Conservation (phyloP, 2,113 vertebrate species). For the Bufo bufo region DNA sequence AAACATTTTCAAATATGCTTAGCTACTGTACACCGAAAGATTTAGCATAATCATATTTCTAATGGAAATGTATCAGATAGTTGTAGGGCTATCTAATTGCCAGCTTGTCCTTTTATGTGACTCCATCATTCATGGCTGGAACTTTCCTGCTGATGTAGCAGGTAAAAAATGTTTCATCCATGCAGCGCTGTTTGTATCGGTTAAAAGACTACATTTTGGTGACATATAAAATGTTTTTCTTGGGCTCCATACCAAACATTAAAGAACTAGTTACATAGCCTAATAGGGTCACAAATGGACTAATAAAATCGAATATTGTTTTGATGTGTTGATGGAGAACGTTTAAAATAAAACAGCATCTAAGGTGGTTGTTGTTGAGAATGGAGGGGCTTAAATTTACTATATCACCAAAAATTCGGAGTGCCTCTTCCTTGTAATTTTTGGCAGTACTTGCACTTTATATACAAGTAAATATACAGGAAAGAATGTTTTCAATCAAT, state of each 20-base stretch:
- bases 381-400: too few relatives aligned
- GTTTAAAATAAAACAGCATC: too few relatives aligned
- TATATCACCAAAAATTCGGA: too few relatives aligned
- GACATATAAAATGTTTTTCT: neutral
- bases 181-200: neutral
- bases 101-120: slow-evolving; percentile 44
- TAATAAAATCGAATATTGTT: neutral
- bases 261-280: neutral
- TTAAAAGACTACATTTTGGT: neutral
- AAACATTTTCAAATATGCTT: slow-evolving; percentile 44
- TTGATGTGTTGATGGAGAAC: neutral
- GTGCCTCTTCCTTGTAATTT: too few relatives aligned
- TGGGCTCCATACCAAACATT: neutral
- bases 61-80: slow-evolving; percentile 45
- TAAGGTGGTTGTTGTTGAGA: too few relatives aligned
- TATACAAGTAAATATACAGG: too few relatives aligned
- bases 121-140: slow-evolving; percentile 29
- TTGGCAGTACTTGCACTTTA: too few relatives aligned
- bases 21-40: slow-evolving; percentile 37
- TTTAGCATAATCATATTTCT: slow-evolving; percentile 54
- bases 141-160: slow-evolving; percentile 19
- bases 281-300: neutral
- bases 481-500: too few relatives aligned
- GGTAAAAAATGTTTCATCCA: neutral
- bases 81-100: slow-evolving; percentile 24